Evolutionary conservation across 2,888 invertebrate genomes (phyloP).

Genomic region (Clistopyga incitator): DNA sequence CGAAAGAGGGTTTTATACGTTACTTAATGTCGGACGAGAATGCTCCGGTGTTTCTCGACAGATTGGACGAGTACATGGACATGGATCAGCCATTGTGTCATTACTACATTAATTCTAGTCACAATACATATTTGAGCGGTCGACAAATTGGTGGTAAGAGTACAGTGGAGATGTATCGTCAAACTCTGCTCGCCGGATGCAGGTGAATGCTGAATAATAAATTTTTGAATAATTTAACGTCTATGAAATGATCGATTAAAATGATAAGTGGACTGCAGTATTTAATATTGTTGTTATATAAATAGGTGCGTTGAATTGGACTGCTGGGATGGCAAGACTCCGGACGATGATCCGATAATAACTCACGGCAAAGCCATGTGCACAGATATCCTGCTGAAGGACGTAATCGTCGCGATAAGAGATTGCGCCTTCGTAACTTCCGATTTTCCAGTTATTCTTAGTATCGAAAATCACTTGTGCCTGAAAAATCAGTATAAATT

Average conservation of each 20-base stretch:
- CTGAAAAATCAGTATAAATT: constrained; percentile 88
- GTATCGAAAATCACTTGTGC: constrained; percentile 90
- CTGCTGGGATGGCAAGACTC: constrained; percentile 89
- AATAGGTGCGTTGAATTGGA: constrained; percentile 89
- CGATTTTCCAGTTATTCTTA: constrained; percentile 89
- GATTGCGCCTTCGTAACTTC: constrained; percentile 90
- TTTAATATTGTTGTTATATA: background rate
- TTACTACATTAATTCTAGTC: constrained; percentile 90
- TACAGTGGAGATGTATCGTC: constrained; percentile 89
- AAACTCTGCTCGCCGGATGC: constrained; percentile 82
- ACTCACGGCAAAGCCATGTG: constrained; percentile 92
- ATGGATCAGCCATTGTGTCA: constrained; percentile 90
- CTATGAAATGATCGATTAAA: background rate
- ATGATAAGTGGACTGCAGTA: background rate
- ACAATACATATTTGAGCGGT: constrained; percentile 87
- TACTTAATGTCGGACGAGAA: constrained; percentile 91
- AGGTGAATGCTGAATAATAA: constrained; percentile 73
- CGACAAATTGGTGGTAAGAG: constrained; percentile 90
- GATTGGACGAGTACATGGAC: constrained; percentile 88
- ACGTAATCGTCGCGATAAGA: constrained; percentile 88
- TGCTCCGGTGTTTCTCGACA: constrained; percentile 89
- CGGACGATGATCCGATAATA: constrained; percentile 90
- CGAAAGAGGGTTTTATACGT: constrained; percentile 88
- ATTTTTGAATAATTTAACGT: too few species aligned
- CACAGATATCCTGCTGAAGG: constrained; percentile 88